phyloP scores from a whole-genome alignment of 2,797 vertebrate species.

The Urocyon cinereoargenteus region DNA sequence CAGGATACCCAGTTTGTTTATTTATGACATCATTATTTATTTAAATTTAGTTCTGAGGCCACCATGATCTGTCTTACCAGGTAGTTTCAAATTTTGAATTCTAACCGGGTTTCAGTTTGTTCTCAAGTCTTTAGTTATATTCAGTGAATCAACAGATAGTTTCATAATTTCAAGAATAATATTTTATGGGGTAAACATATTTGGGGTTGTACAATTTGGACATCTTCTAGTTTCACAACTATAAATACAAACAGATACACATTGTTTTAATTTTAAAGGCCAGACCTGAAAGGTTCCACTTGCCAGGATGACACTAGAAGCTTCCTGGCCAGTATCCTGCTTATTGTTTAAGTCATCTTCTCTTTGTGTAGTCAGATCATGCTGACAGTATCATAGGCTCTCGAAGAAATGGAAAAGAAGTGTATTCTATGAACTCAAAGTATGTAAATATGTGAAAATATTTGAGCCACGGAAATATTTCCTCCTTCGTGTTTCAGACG shows the following conservation, averaged over 20 bases:
- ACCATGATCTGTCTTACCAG: not conserved
- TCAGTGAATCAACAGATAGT: not conserved
- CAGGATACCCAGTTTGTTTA: not conserved
- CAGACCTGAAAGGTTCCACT: not conserved
- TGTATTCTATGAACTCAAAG: not conserved
- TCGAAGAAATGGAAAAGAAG: not conserved
- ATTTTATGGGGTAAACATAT: conserved; percentile 46
- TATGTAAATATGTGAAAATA: not conserved
- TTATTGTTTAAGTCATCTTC: not conserved
- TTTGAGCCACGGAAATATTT: not conserved
- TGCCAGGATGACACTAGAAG: not conserved
- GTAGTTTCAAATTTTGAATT: conserved; percentile 38
- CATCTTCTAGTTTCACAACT: not conserved
- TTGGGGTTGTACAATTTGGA: conserved; percentile 26
- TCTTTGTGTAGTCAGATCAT: not conserved
- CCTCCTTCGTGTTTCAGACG: not conserved
- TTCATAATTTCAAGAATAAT: conserved; percentile 13
- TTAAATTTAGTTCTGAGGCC: conserved; percentile 47
- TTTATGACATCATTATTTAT: conserved; percentile 55
- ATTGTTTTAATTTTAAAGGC: conserved; percentile 49
- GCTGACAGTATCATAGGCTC: not conserved
- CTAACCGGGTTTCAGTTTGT: conserved; percentile 48
- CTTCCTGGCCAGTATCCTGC: not conserved
- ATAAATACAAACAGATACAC: not conserved
- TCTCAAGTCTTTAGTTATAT: conserved; percentile 39